phyloP scores from a whole-genome alignment of 2,113 vertebrate species.

The Thinocorus orbignyianus region DNA sequence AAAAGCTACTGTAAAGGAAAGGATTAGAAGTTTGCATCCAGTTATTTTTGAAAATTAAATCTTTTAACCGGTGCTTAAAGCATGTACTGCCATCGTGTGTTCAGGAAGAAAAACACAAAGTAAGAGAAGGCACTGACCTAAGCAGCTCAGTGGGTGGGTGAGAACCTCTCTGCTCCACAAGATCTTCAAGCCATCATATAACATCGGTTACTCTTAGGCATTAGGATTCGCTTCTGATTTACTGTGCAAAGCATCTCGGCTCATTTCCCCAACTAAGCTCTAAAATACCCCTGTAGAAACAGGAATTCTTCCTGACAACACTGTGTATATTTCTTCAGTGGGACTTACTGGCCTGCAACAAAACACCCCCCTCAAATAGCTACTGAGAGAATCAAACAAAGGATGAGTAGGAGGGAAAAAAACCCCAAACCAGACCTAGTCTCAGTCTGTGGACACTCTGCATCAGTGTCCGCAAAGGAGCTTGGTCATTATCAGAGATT shows the following conservation, averaged over 20 bases:
- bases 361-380: background rate
- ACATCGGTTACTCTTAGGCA: background rate
- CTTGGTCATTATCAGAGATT: background rate
- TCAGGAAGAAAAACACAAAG: background rate
- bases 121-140: background rate
- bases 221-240: fast-evolving
- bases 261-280: background rate
- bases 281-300: background rate
- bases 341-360: background rate
- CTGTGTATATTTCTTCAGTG: background rate
- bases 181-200: background rate
- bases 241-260: background rate
- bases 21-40: background rate
- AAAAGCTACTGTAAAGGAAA: background rate
- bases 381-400: background rate
- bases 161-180: background rate
- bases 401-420: background rate
- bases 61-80: background rate
- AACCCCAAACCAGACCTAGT: background rate
- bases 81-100: background rate
- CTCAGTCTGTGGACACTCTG: too few species aligned
- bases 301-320: fast-evolving
- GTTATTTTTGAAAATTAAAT: background rate
- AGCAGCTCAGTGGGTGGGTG: fast-evolving
- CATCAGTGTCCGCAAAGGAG: too few species aligned